Base-by-base conservation (phyloP, 2,888 invertebrate genomes). In the Keiferia lycopersicella region DNA sequence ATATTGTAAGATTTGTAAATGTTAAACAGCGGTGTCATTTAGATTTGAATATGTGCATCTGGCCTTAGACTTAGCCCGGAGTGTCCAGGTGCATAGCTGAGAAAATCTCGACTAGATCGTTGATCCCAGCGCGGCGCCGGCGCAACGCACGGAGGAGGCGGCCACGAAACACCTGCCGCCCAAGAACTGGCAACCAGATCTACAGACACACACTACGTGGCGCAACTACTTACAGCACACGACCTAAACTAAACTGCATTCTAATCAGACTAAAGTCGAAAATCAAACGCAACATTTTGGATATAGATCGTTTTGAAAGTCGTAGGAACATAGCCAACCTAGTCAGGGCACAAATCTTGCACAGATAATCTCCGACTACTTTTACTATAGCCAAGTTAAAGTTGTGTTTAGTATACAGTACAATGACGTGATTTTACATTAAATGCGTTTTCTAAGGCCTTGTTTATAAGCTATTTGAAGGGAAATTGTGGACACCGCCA, bases 151-250 rank as follows among this genome's bases (percentile, higher is more conserved):
- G 86, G 88, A 87, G 91, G 91, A 88, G 90, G 89, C 74, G 72
- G 83, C 73, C 75, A 70, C 81, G 84, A 82, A 86, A 89, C 91
- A 91, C 91, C 91, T 91, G 91, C 91, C 91, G 88, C 91, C 91
- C 91, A 86, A 87, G 90, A 87, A 88, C 88, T 84, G 74, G 81
- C 80, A 78, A 89, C 87, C 85, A 86, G 86, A 82, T 81, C 69
- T 65, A 68, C 7, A 26, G n/a, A 67, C 69, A 65, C 62, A 66
- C 72, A 67, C 64, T 63, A 7, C 68, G 67, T 68, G 59, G 69
- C 81, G 78, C 64, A 76, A 45, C 69, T 68, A 81, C 78, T 71
- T 62, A 65, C 63, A 65, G 6, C 30, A 18, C 34, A 39, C 63
- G 22, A 22, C 58, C 69, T 72, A 85, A 79, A 77, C 66, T 69